Conservation (phyloP, 2,888 invertebrate genomes). For the Dorcus hopei region DNA sequence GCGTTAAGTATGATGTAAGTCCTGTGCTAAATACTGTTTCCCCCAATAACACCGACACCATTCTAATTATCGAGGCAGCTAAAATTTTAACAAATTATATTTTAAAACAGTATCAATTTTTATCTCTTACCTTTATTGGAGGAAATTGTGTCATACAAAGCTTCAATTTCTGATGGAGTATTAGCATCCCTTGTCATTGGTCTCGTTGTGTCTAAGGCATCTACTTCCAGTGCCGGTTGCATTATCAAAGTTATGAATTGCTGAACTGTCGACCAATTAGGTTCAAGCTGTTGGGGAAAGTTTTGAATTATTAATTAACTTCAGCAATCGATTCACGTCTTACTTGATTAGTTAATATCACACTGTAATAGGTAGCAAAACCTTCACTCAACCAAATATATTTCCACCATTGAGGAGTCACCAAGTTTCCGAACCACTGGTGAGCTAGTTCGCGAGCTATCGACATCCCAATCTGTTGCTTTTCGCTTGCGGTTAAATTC, state of each 20-base stretch:
- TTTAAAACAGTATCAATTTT: too few species aligned
- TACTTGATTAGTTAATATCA: neutral
- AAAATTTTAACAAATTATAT: neutral
- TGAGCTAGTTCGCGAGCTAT: constrained; percentile 58
- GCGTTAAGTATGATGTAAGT: neutral
- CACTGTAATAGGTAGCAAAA: constrained; percentile 51
- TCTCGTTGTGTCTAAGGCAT: constrained; percentile 52
- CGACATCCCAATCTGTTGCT: constrained; percentile 32
- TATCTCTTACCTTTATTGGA: constrained; percentile 57
- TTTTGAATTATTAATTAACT: too few species aligned
- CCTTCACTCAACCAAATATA: constrained; percentile 52
- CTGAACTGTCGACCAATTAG: constrained; percentile 48
- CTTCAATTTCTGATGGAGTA: constrained; percentile 52
- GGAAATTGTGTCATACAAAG: constrained; percentile 58
- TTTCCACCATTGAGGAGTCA: constrained; percentile 46
- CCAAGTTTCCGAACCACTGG: constrained; percentile 53
- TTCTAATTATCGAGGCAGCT: constrained; percentile 14
- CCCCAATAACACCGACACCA: constrained; percentile 6
- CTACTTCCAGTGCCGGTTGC: constrained; percentile 40
- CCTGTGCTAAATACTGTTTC: neutral
- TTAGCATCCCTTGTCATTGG: constrained; percentile 55
- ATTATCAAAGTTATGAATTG: constrained; percentile 47
- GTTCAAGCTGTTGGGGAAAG: constrained; percentile 31
- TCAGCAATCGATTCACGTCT: neutral
- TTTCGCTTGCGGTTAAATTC: constrained; percentile 18